Conservation (phyloP, 2,888 invertebrate species). For the Tipula helvola region DNA sequence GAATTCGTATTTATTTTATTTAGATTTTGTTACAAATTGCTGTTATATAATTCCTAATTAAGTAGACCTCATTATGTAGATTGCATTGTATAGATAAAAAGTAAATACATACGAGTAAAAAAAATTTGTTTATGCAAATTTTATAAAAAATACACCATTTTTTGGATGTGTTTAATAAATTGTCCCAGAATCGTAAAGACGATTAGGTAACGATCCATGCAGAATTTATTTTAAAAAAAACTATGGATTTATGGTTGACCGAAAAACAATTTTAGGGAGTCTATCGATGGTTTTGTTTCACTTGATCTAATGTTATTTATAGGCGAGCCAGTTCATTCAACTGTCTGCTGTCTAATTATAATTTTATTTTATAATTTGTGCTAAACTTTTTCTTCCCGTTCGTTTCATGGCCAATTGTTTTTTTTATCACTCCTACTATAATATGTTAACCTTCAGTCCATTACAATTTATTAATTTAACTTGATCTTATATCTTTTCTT, state of each 20-base stretch:
- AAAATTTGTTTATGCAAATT: neutral
- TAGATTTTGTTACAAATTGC: neutral
- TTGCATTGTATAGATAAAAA: neutral
- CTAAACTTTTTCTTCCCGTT: neutral
- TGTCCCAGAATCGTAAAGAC: neutral
- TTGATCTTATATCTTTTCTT: neutral
- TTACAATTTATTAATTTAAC: neutral
- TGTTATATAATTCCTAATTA: neutral
- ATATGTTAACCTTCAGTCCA: neutral
- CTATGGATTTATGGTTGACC: neutral
- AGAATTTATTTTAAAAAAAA: neutral
- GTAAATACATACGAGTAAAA: neutral
- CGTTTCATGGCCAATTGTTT: neutral
- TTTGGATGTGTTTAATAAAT: neutral
- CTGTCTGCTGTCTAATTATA: neutral
- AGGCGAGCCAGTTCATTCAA: neutral
- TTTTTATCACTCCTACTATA: neutral
- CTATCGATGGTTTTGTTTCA: neutral
- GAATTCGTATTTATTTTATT: neutral
- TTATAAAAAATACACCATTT: neutral
- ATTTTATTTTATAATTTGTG: neutral
- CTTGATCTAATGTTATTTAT: neutral
- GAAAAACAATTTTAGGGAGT: neutral
- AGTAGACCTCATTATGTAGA: neutral
- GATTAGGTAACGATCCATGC: neutral